Conservation (phyloP, 2,888 invertebrate genomes). For the Apotomis capreana region DNA sequence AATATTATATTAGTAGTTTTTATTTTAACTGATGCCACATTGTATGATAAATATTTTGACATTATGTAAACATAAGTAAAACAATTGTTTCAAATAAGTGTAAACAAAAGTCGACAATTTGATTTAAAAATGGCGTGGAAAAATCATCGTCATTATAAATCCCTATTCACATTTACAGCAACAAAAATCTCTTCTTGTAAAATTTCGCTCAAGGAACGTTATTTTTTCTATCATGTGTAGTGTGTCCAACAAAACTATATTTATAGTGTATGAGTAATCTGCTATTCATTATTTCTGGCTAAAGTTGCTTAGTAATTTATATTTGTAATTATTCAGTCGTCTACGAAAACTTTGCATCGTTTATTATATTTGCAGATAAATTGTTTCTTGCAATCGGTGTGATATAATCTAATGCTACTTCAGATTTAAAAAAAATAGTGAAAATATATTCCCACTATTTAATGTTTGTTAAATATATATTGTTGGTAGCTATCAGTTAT, state of each 20-base stretch:
- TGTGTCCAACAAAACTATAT: slow-evolving; percentile 14
- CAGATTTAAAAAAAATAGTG: too few species aligned
- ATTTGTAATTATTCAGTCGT: neutral
- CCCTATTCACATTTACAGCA: neutral
- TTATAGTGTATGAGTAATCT: slow-evolving; percentile 20
- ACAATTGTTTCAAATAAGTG: too few species aligned
- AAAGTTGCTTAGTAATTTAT: slow-evolving; percentile 14
- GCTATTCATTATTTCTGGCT: slow-evolving; percentile 16
- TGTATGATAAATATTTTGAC: too few species aligned
- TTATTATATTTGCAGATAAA: neutral
- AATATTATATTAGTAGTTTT: neutral
- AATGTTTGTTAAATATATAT: neutral
- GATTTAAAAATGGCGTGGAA: too few species aligned
- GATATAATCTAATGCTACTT: too few species aligned
- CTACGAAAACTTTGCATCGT: neutral
- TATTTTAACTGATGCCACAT: too few species aligned
- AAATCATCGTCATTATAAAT: too few species aligned
- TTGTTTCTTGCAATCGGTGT: slow-evolving; percentile 1
- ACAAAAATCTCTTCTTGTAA: neutral
- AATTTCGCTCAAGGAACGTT: slow-evolving; percentile 5
- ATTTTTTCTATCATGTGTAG: neutral
- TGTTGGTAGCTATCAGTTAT: neutral
- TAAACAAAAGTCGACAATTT: too few species aligned
- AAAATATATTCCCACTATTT: too few species aligned
- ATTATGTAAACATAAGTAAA: too few species aligned